These are phyloP conservation scores for Helicoverpa zea DNA, from an alignment of 1,140 invertebrate species.

Conservation along the genomic window DNA sequence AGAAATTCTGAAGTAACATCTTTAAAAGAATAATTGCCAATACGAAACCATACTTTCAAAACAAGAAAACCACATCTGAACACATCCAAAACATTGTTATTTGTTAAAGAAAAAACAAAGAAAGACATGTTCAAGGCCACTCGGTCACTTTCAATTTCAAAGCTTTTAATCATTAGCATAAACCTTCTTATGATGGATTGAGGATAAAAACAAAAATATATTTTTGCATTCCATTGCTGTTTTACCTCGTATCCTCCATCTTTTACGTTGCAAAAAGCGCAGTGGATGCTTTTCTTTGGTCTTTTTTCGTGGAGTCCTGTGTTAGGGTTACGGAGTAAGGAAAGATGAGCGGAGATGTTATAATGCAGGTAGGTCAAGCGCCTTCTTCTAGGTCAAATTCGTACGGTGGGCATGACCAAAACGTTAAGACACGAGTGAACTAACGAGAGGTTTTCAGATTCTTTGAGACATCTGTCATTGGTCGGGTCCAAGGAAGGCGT, in stretches of 20 bases:
- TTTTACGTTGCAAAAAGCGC: neutral
- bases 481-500: too few species aligned
- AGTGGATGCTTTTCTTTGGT: neutral
- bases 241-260: neutral
- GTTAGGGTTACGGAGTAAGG: neutral
- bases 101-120: slow-evolving; percentile 39
- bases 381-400: too few species aligned
- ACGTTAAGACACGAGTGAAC: too few species aligned
- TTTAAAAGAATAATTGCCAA: neutral
- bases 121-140: slow-evolving; percentile 50
- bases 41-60: slow-evolving; percentile 10
- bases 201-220: slow-evolving; percentile 7
- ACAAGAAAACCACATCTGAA: neutral
- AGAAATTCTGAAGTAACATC: too few species aligned
- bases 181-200: slow-evolving; percentile 34
- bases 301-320: slow-evolving; percentile 7
- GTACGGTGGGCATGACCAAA: too few species aligned
- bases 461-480: too few species aligned
- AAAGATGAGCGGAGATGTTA: too few species aligned
- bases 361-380: too few species aligned
- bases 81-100: slow-evolving; percentile 40
- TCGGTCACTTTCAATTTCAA: slow-evolving; percentile 58
- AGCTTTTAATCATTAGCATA: slow-evolving; percentile 42
- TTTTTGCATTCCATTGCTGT: slow-evolving; percentile 14
- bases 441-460: too few species aligned